These are phyloP conservation scores for Hystrix cristata DNA, from an alignment of 2,113 vertebrate species.

Conservation along the genomic window DNA sequence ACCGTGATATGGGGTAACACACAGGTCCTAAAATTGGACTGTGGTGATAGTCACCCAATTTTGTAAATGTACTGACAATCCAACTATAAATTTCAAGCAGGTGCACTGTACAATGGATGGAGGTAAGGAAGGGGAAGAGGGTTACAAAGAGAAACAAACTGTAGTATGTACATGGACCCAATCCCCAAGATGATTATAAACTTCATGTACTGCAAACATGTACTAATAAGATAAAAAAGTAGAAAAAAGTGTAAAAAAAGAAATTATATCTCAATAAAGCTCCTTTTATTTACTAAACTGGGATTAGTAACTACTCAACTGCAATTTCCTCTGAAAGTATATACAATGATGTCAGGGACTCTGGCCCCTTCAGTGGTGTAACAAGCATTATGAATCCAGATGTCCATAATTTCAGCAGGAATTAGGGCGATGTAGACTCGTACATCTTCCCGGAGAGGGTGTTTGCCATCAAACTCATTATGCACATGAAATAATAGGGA, in stretches of 20 bases:
- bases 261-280: background rate
- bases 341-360: background rate
- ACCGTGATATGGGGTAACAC: background rate
- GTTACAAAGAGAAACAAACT: background rate
- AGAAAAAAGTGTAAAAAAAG: background rate
- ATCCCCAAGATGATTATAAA: background rate
- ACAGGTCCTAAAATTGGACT: slow-evolving; percentile 48
- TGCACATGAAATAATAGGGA: background rate
- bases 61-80: slow-evolving; percentile 1
- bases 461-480: background rate
- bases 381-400: background rate
- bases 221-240: background rate
- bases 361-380: accelerated
- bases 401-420: background rate
- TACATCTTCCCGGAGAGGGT: background rate
- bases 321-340: background rate
- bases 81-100: background rate
- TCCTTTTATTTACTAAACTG: background rate
- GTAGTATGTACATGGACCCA: background rate
- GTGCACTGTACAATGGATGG: background rate
- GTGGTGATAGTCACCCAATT: background rate
- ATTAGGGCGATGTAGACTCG: background rate
- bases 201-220: background rate
- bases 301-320: background rate
- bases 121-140: background rate